phyloP scores from a whole-genome alignment of 2,797 vertebrate genomes.

The Rhinatrema bivittatum region DNA sequence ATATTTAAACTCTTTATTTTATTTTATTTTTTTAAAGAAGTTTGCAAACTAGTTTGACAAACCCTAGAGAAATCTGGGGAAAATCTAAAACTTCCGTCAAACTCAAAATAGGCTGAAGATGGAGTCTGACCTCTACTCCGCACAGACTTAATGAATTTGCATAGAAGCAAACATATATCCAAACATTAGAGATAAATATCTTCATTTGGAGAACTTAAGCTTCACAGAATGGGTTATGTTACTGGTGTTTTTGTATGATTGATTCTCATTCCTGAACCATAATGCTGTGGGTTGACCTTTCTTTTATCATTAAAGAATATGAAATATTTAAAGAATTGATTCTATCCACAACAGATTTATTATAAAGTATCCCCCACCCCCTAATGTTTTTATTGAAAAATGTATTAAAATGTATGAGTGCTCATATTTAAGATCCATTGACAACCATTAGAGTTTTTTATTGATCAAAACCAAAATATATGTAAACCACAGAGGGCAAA shows the following conservation, averaged over 20 bases:
- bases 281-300: slow-evolving; percentile 1
- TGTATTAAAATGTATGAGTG: slow-evolving; percentile 8
- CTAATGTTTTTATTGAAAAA: not conserved
- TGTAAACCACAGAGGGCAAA: slow-evolving; percentile 3
- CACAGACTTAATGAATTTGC: too few species aligned
- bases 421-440: slow-evolving; percentile 9
- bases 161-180: too few species aligned
- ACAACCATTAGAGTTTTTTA: not conserved
- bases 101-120: too few species aligned
- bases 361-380: not conserved
- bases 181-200: too few species aligned
- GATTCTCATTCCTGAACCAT: not conserved
- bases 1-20: too few species aligned
- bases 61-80: too few species aligned
- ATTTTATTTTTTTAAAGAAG: too few species aligned
- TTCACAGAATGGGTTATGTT: slow-evolving; percentile 5
- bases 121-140: too few species aligned
- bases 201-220: slow-evolving; percentile 6
- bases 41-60: too few species aligned
- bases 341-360: slow-evolving; percentile 6
- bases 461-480: slow-evolving; percentile 11
- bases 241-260: slow-evolving; percentile 14
- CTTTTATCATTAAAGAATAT: not conserved
- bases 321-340: slow-evolving; percentile 19
- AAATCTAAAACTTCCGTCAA: too few species aligned